Evolutionary conservation across 1,140 invertebrate species (phyloP), one percentile per base, ranked within the genome.

Genomic region (Geopemphigus sp.): DNA sequence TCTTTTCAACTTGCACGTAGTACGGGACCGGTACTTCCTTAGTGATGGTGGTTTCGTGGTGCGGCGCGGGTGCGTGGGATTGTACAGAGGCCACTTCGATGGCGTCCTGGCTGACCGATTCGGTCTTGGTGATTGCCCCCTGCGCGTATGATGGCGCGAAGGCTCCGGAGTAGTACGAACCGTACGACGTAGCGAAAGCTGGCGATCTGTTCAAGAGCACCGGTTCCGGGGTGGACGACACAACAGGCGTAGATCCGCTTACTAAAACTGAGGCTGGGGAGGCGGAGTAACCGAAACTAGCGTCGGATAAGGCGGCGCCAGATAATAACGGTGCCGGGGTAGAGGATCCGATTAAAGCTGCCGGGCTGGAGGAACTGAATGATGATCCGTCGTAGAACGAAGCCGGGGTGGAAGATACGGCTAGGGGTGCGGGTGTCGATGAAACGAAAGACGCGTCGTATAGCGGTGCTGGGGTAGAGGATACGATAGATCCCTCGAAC

Each of bases 21-120:
- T 92, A 92, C 0, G 92, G 92, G 0, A 89, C 85, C 74, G 89
- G 92, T 1, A 93, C 88, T 83, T 90, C 90, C 85, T 92, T 93
- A 64, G 90, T 88, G 39, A 92, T 85, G 45, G 91, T 92, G 83
- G 92, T 86, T 81, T 91, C 92, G 84, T 91, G 93, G 83, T 90
- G 87, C 81, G 91, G 88, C 82, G 63, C 74, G 6, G 66, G 76
- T 0, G 50, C 53, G 32, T 68, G 90, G 39, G 81, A n/a, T 56
- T 32, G 45, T 26, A 68, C 57, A 8, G 73, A 26, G 14, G 47
- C 17, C 5, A 61, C 11, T 59, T 39, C 56, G 32, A 81, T 47
- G 6, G 47, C 17, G 19, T 73, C 68, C 15, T 53, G 47, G 29
- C 39, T 29, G 22, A 73, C 10, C 17, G 57, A 1, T 22, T 73